Percentiles rank a stretch among this genome's conserved stretches.
Evolutionary conservation across 2,113 vertebrate genomes (phyloP).

Genomic region (Seriola dumerili): DNA sequence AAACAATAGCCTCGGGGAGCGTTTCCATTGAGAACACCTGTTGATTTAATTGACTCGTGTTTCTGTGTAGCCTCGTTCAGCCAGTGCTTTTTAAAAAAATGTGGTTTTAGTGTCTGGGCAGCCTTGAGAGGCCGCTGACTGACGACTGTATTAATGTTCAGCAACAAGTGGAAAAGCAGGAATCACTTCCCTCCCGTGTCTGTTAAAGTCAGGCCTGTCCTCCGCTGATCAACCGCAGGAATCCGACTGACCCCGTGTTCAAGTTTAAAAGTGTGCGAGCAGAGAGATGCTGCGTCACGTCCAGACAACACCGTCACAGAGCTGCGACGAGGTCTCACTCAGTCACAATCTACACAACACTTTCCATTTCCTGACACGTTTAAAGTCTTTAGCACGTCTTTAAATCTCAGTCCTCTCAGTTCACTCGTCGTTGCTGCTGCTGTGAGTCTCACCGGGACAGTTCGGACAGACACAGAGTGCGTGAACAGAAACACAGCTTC

Average conservation of each 20-base stretch:
- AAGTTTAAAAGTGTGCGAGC: background rate
- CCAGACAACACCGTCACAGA: no score
- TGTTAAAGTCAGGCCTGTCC: background rate
- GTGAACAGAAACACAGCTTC: no score
- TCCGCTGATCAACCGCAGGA: background rate
- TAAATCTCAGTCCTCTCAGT: no score
- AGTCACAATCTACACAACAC: no score
- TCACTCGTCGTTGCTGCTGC: no score
- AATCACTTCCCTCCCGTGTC: background rate
- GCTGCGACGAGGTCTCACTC: no score
- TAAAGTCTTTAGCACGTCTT: no score
- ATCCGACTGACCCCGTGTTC: background rate
- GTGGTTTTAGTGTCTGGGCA: background rate
- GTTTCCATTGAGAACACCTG: conserved; percentile 59
- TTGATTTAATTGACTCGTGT: conserved; percentile 54
- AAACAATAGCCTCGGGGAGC: conserved; percentile 51
- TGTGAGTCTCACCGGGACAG: no score
- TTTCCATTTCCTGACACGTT: no score
- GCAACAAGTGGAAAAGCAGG: background rate
- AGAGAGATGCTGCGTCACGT: background rate
- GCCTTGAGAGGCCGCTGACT: background rate
- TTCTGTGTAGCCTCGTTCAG: conserved; percentile 31
- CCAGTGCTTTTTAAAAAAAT: background rate
- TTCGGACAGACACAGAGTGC: no score
- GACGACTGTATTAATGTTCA: background rate